Conservation (phyloP, 1,140 invertebrate genomes). For the Drosophila sulfurigaster region DNA sequence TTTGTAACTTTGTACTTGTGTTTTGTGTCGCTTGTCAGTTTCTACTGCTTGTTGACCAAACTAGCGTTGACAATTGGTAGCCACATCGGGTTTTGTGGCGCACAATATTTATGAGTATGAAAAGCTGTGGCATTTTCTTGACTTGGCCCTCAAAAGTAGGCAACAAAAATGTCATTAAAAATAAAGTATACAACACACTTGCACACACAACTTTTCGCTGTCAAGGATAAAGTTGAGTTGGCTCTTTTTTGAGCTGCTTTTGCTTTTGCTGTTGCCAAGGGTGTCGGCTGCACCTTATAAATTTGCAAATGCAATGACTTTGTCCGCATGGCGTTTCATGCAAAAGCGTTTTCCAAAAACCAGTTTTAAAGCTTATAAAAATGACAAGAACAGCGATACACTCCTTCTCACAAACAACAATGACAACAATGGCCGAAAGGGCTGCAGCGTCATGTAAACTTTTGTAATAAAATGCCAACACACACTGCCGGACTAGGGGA, state of each 20-base stretch:
- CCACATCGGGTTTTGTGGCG: conserved; percentile 22
- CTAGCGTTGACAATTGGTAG: conserved; percentile 48
- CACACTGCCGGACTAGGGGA: conserved; percentile 27
- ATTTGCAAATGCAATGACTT: conserved; percentile 51
- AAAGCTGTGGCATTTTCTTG: conserved; percentile 14
- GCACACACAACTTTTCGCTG: conserved; percentile 21
- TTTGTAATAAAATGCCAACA: conserved; percentile 80
- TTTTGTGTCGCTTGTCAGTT: conserved; percentile 21
- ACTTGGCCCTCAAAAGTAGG: conserved; percentile 15
- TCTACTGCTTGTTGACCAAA: conserved; percentile 28
- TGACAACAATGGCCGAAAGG: conserved; percentile 45
- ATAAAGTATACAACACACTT: conserved; percentile 22
- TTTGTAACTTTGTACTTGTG: background rate
- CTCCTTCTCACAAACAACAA: conserved; percentile 19
- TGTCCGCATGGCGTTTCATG: conserved; percentile 45
- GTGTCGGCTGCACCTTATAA: conserved; percentile 46
- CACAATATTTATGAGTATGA: conserved; percentile 18
- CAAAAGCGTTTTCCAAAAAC: conserved; percentile 35
- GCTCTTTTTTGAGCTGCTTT: background rate
- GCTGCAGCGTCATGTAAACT: conserved; percentile 74
- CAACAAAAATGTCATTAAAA: conserved; percentile 48
- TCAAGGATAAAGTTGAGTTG: conserved; percentile 18
- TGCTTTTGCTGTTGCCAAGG: conserved; percentile 7
- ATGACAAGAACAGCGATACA: conserved; percentile 66
- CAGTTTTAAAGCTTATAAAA: conserved; percentile 69